Evolutionary conservation across 2,888 invertebrate species (phyloP), one percentile per base, ranked within the genome.

Genomic region (Phengaris arion): DNA sequence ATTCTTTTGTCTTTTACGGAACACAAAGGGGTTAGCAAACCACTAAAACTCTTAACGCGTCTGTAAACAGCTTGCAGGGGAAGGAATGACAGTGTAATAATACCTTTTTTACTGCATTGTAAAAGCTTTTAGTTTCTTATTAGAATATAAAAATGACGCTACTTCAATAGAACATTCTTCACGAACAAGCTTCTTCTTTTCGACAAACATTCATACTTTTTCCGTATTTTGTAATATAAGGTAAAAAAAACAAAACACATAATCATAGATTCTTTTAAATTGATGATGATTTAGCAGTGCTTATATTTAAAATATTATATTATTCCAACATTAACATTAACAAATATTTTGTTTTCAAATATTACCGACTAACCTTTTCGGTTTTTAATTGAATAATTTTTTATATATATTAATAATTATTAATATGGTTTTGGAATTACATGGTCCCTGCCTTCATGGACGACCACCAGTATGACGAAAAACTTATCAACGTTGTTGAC

Each of bases 81-180:
- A 64, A 64, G 64, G 64, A 64, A 64, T 64, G 64, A 45, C 64
- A 64, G 64, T 64, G 64, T 22, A 64, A 64, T 64, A 35, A 2
- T 22, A 22, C 64, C 35, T 64, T 64, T 69, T 48, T 48, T 46
- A 15, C 48, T 69, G 48, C 69, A 46, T 10, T 69, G 69, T 69
- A 69, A 69, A 69, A 69, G 69, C 69, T 69, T 69, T 69, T 48
- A 69, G 69, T 69, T 48, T 69, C 46, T 15, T 48, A 69, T 69
- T 48, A 69, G 48, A 69, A 69, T 55, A 55, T 69, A 69, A 69
- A 69, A 46, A 69, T 48, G 7, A 9, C 48, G 46, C 15, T 69
- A 69, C n/a, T 69, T 8, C 15, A 15, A 48, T 48, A 68, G 46
- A 69, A 45, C 64, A 35, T 64, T 69, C 22, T 22, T 22, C 22